Base-by-base conservation (phyloP, 2,888 invertebrate species). In the Ditylenchus weischeri region DNA sequence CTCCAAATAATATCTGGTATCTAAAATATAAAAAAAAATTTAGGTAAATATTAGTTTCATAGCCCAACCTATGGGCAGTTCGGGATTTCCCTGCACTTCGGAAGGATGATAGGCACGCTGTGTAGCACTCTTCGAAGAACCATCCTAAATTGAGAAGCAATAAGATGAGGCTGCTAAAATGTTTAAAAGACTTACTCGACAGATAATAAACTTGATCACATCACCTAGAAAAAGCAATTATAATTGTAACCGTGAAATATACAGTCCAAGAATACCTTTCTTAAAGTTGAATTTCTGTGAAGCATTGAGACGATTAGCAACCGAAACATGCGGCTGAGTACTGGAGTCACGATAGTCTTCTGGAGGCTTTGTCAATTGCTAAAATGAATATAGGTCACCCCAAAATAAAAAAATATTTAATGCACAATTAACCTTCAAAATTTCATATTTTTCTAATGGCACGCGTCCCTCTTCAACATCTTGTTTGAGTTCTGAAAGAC, bases 71-170 rank as follows among this genome's bases (percentile, higher is more conserved):
- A 68, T 65, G 4, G 48, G 23, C 10, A 68, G 54, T 7, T 60
- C 51, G 3, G 50, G n/a, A 38, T 67, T 36, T 21, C 69, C 74
- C 83, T 90, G 90, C 50, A 92, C 84, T 84, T 98, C 96, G 73
- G 93, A 92, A 60, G 91, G 87, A 83, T 94, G 93, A 84, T 96
- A 98, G 0, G 92, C 93, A 79, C 96, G 87, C 84, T 96, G 94
- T 10, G 90, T 90, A 0, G 93, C 89, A 0, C 90, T 86, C 36
- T 87, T 88, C 0, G 89, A 89, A 10, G 79, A 77, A 5, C 91
- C 92, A 84, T 94, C 93, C 85, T 83, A 64, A 59, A 68, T 38
- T 48, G 60, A 68, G 1, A 60, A 7, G 8, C 11, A 43, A 21
- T n/a, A 64, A 29, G 29, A 65, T 10, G 36, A 38, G 11, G 3